Evolutionary conservation across 2,888 invertebrate species (phyloP), one percentile per base, ranked within the genome.

Genomic region (Dichetophora obliterata): DNA sequence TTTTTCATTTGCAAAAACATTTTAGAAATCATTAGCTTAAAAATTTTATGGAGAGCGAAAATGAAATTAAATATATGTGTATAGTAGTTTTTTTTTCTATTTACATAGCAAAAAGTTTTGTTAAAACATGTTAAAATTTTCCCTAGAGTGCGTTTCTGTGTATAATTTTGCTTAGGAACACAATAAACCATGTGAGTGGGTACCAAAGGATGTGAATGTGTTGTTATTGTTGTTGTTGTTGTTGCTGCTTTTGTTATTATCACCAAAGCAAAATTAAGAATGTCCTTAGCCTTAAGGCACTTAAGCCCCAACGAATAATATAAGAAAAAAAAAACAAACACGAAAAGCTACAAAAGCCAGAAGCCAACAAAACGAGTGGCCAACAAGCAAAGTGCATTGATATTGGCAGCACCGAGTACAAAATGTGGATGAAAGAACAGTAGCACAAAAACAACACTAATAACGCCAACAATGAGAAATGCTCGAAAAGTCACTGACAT

Each of bases 401-500:
- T 59, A 59, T 59, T 9, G 59, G 22, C 59, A 22, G 59, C 16
- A 5, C 14, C 16, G 5, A 27, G 34, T 19, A 43, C 37, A 8
- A 65, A 34, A n/a, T 22, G 37, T 16, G 19, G 5, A n/a, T 34
- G 6, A n/a, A 34, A 16, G 37, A 37, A n/a, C n/a, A 65, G 1
- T 22, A 43, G 5, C 43, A 48, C 8, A 24, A 43, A 5, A 48
- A 6, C n/a, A 68, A 68, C 6, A 27, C 22, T 14, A 24, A 68
- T 16, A 50, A 48, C 3, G 8, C 27, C 8, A 68, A 43, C 6
- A 68, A 68, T 11, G 22, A 48, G 48, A 66, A 66, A 19, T n/a
- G 19, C 52, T 52, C 16, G 52, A 66, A 27, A 43, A 66, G 61
- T 61, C 61, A 61, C 31, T 61, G 61, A 61, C 61, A 61, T 61